A percentile compares a stretch with the other conserved stretches of the same genome.
These are phyloP conservation scores for Xenopus laevis DNA, from an alignment of 2,113 vertebrate species.

Conservation along the genomic window DNA sequence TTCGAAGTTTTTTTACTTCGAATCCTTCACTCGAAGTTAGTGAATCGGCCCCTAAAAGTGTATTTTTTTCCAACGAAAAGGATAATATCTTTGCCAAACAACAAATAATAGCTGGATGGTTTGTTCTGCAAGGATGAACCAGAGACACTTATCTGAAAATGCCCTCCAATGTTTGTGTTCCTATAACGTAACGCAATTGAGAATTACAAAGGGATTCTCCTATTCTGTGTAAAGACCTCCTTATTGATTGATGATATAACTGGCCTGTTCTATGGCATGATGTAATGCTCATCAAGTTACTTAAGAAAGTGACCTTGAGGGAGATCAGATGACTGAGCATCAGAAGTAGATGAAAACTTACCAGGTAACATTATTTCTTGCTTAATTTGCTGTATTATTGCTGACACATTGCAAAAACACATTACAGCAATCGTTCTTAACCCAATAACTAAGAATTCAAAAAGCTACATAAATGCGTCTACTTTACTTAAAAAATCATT, in stretches of 20 bases:
- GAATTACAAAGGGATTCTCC: slow-evolving; percentile 44
- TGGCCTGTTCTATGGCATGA: slow-evolving; percentile 64
- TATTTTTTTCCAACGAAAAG: slow-evolving; percentile 11
- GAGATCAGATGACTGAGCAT: slow-evolving; percentile 50
- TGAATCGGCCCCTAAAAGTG: no score
- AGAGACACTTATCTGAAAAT: slow-evolving; percentile 18
- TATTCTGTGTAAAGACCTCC: slow-evolving; percentile 48
- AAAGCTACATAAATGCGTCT: no score
- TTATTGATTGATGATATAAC: slow-evolving; percentile 69
- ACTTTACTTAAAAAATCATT: no score
- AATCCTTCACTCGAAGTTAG: no score
- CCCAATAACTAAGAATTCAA: no score
- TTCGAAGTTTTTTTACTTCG: no score
- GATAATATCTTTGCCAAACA: not conserved
- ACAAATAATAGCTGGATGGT: slow-evolving; percentile 23
- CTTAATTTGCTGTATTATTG: slow-evolving; percentile 43
- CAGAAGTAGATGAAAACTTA: slow-evolving; percentile 49
- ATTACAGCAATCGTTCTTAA: slow-evolving; percentile 1
- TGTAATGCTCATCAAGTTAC: slow-evolving; percentile 65
- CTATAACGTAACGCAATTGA: slow-evolving; percentile 56
- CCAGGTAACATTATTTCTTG: slow-evolving; percentile 56
- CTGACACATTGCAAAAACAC: slow-evolving; percentile 10
- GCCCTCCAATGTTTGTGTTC: slow-evolving; percentile 45
- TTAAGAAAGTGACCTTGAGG: slow-evolving; percentile 68
- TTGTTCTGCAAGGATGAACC: slow-evolving; percentile 16